Evolutionary conservation across 2,888 invertebrate species (phyloP), one percentile per base, ranked within the genome.

Genomic region (Drosophila kuntzei): DNA sequence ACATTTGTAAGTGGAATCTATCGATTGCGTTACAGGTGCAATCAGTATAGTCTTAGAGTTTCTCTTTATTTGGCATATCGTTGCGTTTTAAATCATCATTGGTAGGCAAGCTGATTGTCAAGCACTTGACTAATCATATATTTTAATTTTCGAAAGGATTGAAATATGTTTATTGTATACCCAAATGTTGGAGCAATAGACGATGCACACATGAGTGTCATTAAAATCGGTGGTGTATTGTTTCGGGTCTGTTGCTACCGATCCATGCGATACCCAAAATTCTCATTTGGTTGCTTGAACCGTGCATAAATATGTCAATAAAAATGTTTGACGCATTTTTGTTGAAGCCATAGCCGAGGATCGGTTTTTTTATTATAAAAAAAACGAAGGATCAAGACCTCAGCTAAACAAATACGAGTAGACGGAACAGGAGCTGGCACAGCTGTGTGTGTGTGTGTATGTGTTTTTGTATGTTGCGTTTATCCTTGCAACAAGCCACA

Each of bases 281-380:
- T 76, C 77, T 55, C 68, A 76, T 71, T 83, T 73, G 51, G 62
- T 77, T 87, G 71, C 80, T 75, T 65, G 78, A 84, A 80, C 76
- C 82, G 71, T 87, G 75, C 72, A 80, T 87, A 84, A 87, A 88
- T 78, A 87, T 86, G 87, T 88, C 86, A 89, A 86, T 88, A 84
- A 71, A 74, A 71, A 80, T 82, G 72, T 75, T 73, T 47, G 55
- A 74, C 50, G 71, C 68, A 39, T 54, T 58, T 46, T 44, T 41
- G 41, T 49, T 22, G 34, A 59, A 69, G 54, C 39, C 61, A 60
- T 53, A 16, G 0, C 12, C 4, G 16, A n/a, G 51, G 27, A 53
- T 54, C 43, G 16, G n/a, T 27, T n/a, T 11, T 50, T 44, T 61
- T 39, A 57, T 59, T 61, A 64, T 6, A n/a, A 25, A 68, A 59